phyloP scores from a whole-genome alignment of 2,888 invertebrate species.

The Serrognathus titanus region DNA sequence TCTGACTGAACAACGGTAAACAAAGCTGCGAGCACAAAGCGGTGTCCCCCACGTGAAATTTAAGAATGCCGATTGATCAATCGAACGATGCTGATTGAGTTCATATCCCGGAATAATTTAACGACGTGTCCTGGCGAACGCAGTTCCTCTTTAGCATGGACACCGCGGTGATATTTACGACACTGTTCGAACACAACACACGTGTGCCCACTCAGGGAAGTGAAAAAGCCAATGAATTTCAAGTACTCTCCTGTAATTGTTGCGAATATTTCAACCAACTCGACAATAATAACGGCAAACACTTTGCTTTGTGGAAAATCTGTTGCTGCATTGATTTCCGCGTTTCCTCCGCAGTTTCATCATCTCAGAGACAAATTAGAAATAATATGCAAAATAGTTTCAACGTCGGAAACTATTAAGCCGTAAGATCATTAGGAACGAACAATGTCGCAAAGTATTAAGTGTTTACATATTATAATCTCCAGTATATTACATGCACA shows the following conservation, averaged over 20 bases:
- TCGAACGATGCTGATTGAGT: constrained; percentile 42
- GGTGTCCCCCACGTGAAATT: constrained; percentile 23
- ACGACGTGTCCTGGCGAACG: constrained; percentile 38
- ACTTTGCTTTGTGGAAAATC: too few species aligned
- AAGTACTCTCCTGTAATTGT: not conserved
- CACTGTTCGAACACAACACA: constrained; percentile 9
- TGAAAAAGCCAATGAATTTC: not conserved
- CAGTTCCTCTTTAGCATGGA: constrained; percentile 5
- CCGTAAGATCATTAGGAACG: too few species aligned
- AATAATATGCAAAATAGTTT: too few species aligned
- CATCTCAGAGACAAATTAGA: too few species aligned
- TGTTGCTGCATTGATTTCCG: too few species aligned
- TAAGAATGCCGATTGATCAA: constrained; percentile 44
- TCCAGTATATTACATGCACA: too few species aligned
- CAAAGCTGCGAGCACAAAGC: constrained; percentile 24
- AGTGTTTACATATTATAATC: too few species aligned
- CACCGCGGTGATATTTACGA: constrained; percentile 17
- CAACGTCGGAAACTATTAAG: too few species aligned
- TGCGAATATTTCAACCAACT: too few species aligned
- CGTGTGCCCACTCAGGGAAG: constrained; percentile 5
- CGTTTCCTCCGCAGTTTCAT: too few species aligned
- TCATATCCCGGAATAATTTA: constrained; percentile 48
- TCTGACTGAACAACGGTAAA: constrained; percentile 15
- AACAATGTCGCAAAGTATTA: too few species aligned
- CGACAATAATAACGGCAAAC: too few species aligned